Base-by-base conservation (phyloP, 1,140 invertebrate species). In the Drosophila repletoides region DNA sequence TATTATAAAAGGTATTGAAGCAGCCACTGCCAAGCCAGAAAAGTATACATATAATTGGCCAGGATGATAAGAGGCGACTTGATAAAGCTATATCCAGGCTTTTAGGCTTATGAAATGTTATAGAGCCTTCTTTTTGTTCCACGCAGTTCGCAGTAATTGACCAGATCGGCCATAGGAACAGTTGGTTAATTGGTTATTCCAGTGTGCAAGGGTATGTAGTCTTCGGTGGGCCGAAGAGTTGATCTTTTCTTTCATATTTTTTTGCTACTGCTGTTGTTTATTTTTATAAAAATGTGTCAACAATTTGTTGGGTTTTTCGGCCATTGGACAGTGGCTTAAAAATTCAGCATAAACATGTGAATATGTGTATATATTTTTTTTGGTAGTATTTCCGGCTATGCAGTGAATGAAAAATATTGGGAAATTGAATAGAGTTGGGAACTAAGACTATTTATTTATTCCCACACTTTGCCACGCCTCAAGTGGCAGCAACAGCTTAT, bases 221-320 rank as follows among this genome's bases (percentile, higher is more conserved):
- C n/a, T n/a, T n/a, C n/a, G n/a, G n/a, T n/a, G n/a, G n/a, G n/a
- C n/a, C n/a, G n/a, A n/a, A n/a, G n/a, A 7, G 24, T 21, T 38
- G 49, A 12, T 38, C 5, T 22, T 40, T 55, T n/a, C 9, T 10
- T 4, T n/a, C 17, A 12, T 36, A 7, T 45, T 15, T 31, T 33
- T 24, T 31, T 58, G 38, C n/a, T n/a, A n/a, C 19, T 5, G 9
- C 3, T 48, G 45, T 61, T n/a, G 26, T 10, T 9, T 48, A 45
- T 61, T n/a, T 21, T 10, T 9, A 15, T 10, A 31, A 51, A 65
- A 60, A 26, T 51, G 5, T 56, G 68, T 63, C 52, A 48, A 80
- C 56, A 52, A 61, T 52, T 67, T 67, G 55, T 49, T 49, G 43
- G 26, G 14, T 10, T 26, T 52, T 31, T 38, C 36, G 49, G 12